Evolutionary conservation across 2,113 vertebrate genomes (phyloP), one percentile per base, ranked within the genome.

Genomic region (Microcebus ravelobensis): DNA sequence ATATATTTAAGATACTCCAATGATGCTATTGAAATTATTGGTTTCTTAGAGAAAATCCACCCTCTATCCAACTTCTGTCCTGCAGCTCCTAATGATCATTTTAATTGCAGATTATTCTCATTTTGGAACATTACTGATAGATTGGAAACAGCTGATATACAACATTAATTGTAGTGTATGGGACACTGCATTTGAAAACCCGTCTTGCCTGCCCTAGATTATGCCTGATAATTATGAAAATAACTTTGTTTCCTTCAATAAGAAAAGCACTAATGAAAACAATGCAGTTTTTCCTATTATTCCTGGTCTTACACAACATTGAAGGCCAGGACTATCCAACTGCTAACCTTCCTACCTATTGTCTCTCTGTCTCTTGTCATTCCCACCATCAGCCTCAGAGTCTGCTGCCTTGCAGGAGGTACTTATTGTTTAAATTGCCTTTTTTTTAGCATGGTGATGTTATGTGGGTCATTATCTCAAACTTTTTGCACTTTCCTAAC

Each of bases 41-140:
- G 90, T 80, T 5, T 68, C 67, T 96, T 90, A 63, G 94, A 97
- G 96, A 87, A 96, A 94, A 94, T 68, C 79, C 45, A 20, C 6
- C 20, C 21, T 8, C 23, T 91, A 94, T 83, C 67, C 18, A 87
- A 39, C 5, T 45, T 86, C 34, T 74, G 14, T 42, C 70, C 15
- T 84, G 31, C 80, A 96, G 79, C 45, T 93, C 18, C 57, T 92
- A 68, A 87, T 5, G 94, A 2, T 79, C 73, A 97, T 96, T 97
- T 97, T 95, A 98, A 97, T 96, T 98, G 90, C 74, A 93, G 70
- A 97, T 97, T 90, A 87, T 57, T 94, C 94, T 98, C 67, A 21
- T 98, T 97, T 73, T 96, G 12, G 42, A 80, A 14, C 48, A 18
- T 17, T 92, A 31, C 29, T 80, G 84, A 96, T 80, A 90, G 52